Percentiles rank a stretch among this genome's conserved stretches.
These are phyloP conservation scores for Fukomys damarensis DNA, from an alignment of 2,113 vertebrate genomes.

Conservation along the genomic window DNA sequence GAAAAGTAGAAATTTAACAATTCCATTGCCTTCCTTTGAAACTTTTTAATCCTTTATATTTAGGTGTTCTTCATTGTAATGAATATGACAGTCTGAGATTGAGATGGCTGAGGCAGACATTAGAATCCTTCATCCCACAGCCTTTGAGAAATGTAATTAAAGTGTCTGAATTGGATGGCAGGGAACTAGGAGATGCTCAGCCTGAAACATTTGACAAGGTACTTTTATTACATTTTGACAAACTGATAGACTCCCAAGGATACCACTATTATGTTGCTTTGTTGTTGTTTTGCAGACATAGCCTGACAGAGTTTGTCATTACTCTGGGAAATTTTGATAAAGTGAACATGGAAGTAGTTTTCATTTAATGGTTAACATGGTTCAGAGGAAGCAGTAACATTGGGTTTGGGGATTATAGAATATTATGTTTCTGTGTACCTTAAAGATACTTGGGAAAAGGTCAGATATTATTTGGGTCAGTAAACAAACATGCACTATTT, in stretches of 20 bases:
- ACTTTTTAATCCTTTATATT: conserved; percentile 53
- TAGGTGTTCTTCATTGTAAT: conserved; percentile 93
- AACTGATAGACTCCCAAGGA: neutral
- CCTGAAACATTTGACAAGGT: conserved; percentile 91
- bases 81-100: conserved; percentile 89
- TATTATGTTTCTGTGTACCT: conserved; percentile 48
- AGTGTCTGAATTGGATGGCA: conserved; percentile 91
- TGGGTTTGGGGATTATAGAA: conserved; percentile 39
- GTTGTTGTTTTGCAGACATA: neutral
- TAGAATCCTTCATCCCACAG: conserved; percentile 94
- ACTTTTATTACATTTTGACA: conserved; percentile 61
- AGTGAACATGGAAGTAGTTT: conserved; percentile 29
- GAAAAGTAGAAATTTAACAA: conserved; percentile 47
- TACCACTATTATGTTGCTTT: neutral
- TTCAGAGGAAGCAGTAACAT: conserved; percentile 44
- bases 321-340: conserved; percentile 19
- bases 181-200: conserved; percentile 87
- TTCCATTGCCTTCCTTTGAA: neutral
- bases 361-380: conserved; percentile 41
- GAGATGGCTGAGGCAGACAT: conserved; percentile 89
- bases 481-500: neutral
- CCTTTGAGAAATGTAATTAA: conserved; percentile 85
- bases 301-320: neutral
- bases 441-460: conserved; percentile 46
- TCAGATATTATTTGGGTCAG: neutral